A percentile compares a stretch with the other conserved stretches of the same genome.
Evolutionary conservation across 2,888 invertebrate species (phyloP).

Genomic region (Aleiodes testaceus): DNA sequence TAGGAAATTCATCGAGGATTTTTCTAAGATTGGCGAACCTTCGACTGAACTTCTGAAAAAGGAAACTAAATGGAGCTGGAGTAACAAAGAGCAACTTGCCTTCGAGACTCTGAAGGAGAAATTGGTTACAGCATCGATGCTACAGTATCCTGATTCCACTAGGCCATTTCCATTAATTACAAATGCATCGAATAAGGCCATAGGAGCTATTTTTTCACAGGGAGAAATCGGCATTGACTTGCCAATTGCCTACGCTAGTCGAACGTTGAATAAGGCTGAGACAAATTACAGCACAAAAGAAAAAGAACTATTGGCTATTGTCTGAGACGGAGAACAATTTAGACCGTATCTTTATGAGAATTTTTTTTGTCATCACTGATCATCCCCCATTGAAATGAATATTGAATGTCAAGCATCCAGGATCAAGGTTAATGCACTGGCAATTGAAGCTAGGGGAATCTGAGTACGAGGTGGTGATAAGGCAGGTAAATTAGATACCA

Average conservation of each 20-base stretch:
- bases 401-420: slow-evolving; percentile 18
- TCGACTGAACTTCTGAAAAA: slow-evolving; percentile 16
- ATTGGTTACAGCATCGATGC: background rate
- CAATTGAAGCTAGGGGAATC: background rate
- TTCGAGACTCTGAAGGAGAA: background rate
- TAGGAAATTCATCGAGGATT: slow-evolving; percentile 2
- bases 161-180: slow-evolving; percentile 29
- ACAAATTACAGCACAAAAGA: background rate
- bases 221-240: slow-evolving; percentile 29
- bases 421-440: slow-evolving; percentile 21
- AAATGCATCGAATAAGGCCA: slow-evolving; percentile 32
- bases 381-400: slow-evolving; percentile 27
- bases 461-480: slow-evolving; percentile 20
- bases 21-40: background rate
- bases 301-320: background rate
- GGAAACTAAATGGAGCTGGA: slow-evolving; percentile 1
- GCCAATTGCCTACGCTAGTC: slow-evolving; percentile 29
- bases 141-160: slow-evolving; percentile 26
- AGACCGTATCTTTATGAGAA: slow-evolving; percentile 27
- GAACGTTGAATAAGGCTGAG: background rate
- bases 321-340: slow-evolving; percentile 16
- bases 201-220: slow-evolving; percentile 38
- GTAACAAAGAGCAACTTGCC: slow-evolving; percentile 1
- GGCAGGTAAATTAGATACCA: slow-evolving; percentile 25
- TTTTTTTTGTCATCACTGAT: slow-evolving; percentile 10